phyloP scores from a whole-genome alignment of 2,888 invertebrate genomes.

The Elegia similella region DNA sequence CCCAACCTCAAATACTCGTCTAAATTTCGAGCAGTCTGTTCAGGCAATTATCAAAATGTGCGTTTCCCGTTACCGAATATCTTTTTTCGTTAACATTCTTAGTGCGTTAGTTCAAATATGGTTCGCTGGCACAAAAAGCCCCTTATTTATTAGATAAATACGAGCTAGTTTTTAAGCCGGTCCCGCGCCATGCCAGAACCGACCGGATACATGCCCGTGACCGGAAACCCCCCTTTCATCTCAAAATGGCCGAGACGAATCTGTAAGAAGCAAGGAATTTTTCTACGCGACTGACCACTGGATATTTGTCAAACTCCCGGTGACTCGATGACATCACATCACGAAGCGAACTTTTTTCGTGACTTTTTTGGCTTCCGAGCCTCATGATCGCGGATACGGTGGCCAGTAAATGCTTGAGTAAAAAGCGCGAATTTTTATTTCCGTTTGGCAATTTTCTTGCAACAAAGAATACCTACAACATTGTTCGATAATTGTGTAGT shows the following conservation, averaged over 20 bases:
- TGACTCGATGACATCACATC: constrained; percentile 41
- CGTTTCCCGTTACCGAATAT: constrained; percentile 49
- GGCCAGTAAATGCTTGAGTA: background rate
- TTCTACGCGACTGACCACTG: constrained; percentile 70
- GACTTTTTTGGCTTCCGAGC: constrained; percentile 47
- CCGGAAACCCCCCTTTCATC: constrained; percentile 75
- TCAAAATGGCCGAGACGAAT: constrained; percentile 73
- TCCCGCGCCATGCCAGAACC: constrained; percentile 41
- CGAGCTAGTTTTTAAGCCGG: constrained; percentile 18
- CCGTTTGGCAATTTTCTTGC: background rate
- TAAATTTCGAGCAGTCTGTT: constrained; percentile 33
- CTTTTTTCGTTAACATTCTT: constrained; percentile 55
- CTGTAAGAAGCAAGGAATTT: constrained; percentile 67
- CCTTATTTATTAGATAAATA: constrained; percentile 50
- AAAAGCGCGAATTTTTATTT: constrained; percentile 1
- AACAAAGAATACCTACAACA: background rate
- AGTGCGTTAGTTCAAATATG: constrained; percentile 42
- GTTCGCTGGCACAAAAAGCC: constrained; percentile 40
- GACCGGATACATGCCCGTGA: constrained; percentile 68
- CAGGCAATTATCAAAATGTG: constrained; percentile 37
- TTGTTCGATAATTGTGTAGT: background rate
- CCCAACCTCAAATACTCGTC: constrained; percentile 35
- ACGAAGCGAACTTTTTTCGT: constrained; percentile 65
- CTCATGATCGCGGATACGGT: constrained; percentile 36
- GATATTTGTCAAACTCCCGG: constrained; percentile 62